Percentiles rank a stretch among this genome's conserved stretches.
Conservation (phyloP, 2,888 invertebrate genomes). For the Adineta ricciae region DNA sequence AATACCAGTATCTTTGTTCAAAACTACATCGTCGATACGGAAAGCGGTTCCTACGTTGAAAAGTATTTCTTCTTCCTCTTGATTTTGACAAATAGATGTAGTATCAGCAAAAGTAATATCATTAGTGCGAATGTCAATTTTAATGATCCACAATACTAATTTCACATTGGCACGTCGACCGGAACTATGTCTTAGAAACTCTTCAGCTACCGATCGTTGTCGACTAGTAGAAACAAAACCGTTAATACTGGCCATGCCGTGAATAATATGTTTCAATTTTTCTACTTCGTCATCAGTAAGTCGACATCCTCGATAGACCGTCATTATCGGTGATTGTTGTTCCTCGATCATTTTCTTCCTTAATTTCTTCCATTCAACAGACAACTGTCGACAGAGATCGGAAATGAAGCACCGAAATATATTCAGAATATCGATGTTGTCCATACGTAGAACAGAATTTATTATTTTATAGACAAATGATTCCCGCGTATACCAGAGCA, state of each 20-base stretch:
- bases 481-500: neutral
- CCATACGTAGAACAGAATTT: neutral
- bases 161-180: neutral
- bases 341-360: neutral
- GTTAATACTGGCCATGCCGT: neutral
- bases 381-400: neutral
- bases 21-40: neutral
- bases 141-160: neutral
- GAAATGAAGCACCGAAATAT: neutral
- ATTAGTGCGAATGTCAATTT: neutral
- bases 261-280: neutral
- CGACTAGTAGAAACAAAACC: neutral
- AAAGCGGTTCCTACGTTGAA: neutral
- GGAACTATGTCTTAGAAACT: neutral
- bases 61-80: neutral
- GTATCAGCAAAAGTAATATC: neutral
- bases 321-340: neutral
- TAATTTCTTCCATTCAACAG: neutral
- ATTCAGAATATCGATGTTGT: neutral
- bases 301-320: neutral
- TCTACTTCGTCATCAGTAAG: neutral
- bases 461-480: neutral
- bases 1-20: neutral
- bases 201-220: neutral
- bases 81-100: neutral